Evolutionary conservation across 2,797 vertebrate species (phyloP), one percentile per base, ranked within the genome.

Genomic region (Mycteria americana): DNA sequence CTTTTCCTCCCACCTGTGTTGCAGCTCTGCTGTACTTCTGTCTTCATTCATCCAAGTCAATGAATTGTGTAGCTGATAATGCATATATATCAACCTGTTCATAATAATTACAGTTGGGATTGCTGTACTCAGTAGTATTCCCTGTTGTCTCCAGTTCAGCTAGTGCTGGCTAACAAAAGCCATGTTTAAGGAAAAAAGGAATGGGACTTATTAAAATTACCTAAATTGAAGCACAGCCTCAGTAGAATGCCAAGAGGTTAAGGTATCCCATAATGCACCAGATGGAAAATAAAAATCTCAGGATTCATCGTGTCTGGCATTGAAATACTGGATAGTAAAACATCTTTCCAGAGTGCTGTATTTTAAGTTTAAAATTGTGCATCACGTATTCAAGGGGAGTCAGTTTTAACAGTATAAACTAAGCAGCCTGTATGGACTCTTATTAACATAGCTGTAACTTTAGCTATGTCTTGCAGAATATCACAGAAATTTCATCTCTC

Each of bases 91-190:
- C 86, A 95, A 83, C 84, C 68, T 93, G 81, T 88, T 95, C 78
- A 50, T 95, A 87, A 69, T 94, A 95, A 96, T 96, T 94, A 64
- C 93, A 80, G 62, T 31, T 95, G 93, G 78, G 94, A 92, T 68
- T 86, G 57, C 77, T 67, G 9, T 80, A 51, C 60, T 95, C 70
- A 27, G 56, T 84, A 57, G n/a, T 85, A 95, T 97, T 93, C 94
- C 90, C 90, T 62, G 28, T 70, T 91, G 93, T 67, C 70, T 96
- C 70, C 39, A 80, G 81, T 93, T 93, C 76, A 96, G 70, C 46
- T 85, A 43, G 35, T 39, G n/a, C 41, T 92, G 73, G 41, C 72
- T 94, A 94, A 92, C 67, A 92, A 87, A 95, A 94, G 41, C 78
- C 74, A 13, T 67, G 70, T 91, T 95, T 89, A 70, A 85, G 51